These are phyloP conservation scores for Eurosta solidaginis DNA, from an alignment of 1,140 invertebrate species.

Conservation along the genomic window DNA sequence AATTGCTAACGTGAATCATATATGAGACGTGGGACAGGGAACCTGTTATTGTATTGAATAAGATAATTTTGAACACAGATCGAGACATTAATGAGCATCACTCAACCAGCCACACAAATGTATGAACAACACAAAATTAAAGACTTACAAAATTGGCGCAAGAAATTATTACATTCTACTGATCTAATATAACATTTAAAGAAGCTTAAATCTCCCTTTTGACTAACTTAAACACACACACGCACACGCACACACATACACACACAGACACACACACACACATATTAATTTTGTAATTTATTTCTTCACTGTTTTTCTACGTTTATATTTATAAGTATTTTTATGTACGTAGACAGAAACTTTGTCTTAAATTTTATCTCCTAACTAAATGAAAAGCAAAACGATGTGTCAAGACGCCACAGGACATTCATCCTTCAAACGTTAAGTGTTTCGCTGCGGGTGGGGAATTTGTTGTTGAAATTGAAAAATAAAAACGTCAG, in stretches of 20 bases:
- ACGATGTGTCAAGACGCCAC: neutral
- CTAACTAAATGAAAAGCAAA: neutral
- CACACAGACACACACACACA: neutral
- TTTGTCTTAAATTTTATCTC: constrained; percentile 1
- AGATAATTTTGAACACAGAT: no score
- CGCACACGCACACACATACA: neutral
- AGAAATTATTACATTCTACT: no score
- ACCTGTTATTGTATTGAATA: no score
- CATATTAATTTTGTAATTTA: neutral
- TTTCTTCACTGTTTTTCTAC: neutral
- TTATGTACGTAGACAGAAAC: neutral
- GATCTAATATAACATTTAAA: no score
- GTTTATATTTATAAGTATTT: neutral
- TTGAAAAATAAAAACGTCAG: constrained; percentile 26
- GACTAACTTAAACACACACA: neutral
- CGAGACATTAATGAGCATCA: no score
- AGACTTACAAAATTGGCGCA: no score
- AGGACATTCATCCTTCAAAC: neutral
- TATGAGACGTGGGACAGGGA: no score
- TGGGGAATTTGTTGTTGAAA: neutral
- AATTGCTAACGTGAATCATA: no score
- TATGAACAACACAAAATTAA: no score
- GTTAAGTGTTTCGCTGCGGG: neutral
- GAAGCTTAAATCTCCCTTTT: neutral
- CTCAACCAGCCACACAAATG: no score